Conservation (phyloP, 1,140 invertebrate genomes). For the Coenobita brevimanus region DNA sequence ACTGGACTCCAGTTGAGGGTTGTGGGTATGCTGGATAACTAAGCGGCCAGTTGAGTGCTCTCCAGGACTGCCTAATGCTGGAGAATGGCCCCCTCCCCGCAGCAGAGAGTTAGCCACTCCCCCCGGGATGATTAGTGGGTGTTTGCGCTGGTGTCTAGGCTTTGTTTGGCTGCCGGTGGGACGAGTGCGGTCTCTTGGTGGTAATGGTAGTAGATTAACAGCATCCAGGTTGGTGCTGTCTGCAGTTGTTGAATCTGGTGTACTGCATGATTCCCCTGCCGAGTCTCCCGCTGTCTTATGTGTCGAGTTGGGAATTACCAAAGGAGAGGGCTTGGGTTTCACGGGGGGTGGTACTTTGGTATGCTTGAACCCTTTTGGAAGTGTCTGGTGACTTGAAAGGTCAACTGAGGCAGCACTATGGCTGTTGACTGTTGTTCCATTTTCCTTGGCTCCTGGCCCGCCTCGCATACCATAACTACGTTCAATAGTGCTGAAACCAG, state of each 20-base stretch:
- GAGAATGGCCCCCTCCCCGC: constrained; percentile 54
- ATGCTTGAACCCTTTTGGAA: constrained; percentile 67
- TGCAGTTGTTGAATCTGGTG: constrained; percentile 33
- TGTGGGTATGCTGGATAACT: constrained; percentile 68
- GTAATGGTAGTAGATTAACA: constrained; percentile 85
- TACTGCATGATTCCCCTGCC: constrained; percentile 21
- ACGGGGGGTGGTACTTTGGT: constrained; percentile 62
- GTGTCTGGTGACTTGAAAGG: constrained; percentile 70
- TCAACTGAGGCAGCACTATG: constrained; percentile 61
- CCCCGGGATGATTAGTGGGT: constrained; percentile 87
- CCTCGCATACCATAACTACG: constrained; percentile 67
- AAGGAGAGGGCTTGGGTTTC: constrained; percentile 66
- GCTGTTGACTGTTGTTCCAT: constrained; percentile 23
- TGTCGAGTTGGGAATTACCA: constrained; percentile 62
- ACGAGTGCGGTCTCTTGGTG: constrained; percentile 86
- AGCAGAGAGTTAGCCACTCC: constrained; percentile 63
- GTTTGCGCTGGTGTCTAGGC: constrained; percentile 87
- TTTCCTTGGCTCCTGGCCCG: constrained; percentile 16
- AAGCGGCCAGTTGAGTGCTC: constrained; percentile 47
- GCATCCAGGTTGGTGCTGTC: constrained; percentile 72
- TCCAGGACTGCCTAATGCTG: constrained; percentile 16
- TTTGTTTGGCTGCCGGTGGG: constrained; percentile 78
- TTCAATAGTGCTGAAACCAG: constrained; percentile 68
- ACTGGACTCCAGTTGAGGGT: constrained; percentile 63
- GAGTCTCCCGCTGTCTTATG: constrained; percentile 19